Percentiles rank a stretch among this genome's conserved stretches.
phyloP scores from a whole-genome alignment of 1,140 invertebrate species.

The Dreissena rostriformis region DNA sequence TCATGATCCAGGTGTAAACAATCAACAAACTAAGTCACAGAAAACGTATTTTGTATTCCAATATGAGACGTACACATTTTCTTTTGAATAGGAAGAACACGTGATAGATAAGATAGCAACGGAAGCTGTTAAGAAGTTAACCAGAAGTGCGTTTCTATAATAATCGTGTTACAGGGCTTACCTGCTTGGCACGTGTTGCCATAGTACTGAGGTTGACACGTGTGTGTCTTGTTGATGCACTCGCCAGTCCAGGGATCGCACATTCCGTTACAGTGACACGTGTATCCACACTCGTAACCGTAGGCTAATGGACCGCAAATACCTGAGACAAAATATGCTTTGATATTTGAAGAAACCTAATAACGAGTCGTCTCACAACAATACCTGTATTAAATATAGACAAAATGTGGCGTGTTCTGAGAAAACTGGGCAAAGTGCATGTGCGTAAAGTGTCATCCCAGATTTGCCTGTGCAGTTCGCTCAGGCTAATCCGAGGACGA shows the following conservation, averaged over 20 bases:
- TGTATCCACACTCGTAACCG: conserved; percentile 43
- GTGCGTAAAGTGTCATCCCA: too few species aligned
- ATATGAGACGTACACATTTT: background rate
- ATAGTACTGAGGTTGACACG: conserved; percentile 26
- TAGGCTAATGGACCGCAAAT: conserved; percentile 6
- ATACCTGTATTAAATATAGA: too few species aligned
- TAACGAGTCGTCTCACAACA: too few species aligned
- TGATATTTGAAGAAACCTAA: too few species aligned
- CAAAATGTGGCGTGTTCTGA: too few species aligned
- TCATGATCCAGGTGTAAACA: too few species aligned
- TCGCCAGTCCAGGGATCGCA: conserved; percentile 45
- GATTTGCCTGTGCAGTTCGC: too few species aligned
- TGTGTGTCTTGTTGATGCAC: background rate
- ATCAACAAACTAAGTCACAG: too few species aligned
- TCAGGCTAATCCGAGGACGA: too few species aligned
- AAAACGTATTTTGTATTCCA: too few species aligned
- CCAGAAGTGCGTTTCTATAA: background rate
- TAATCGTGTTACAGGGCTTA: conserved; percentile 1
- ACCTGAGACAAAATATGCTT: conserved; percentile 22
- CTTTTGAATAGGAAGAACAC: background rate
- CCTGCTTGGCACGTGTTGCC: conserved; percentile 38
- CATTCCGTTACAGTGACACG: conserved; percentile 29
- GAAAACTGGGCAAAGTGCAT: too few species aligned
- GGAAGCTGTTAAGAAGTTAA: background rate
- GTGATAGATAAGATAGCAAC: background rate